A percentile compares a stretch with the other conserved stretches of the same genome.
phyloP scores from a whole-genome alignment of 1,140 invertebrate species.

The Pararge aegeria region DNA sequence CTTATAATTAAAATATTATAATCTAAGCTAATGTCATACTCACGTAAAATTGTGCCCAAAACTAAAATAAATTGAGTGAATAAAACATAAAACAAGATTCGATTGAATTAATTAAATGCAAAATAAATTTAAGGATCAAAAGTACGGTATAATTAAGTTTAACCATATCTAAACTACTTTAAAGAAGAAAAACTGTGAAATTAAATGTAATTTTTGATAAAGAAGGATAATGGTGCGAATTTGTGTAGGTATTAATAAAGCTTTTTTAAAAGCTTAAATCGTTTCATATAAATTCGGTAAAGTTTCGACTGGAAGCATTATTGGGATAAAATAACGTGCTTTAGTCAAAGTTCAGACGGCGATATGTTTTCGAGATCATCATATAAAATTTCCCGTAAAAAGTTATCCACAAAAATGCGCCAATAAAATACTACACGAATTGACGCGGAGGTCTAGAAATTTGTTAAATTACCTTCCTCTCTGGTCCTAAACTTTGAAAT shows the following conservation, averaged over 20 bases:
- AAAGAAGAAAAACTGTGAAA: slow-evolving; percentile 28
- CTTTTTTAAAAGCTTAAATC: slow-evolving; percentile 37
- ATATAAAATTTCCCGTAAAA: not conserved
- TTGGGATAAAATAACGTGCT: slow-evolving; percentile 5
- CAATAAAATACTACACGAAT: not conserved
- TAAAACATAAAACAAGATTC: not conserved
- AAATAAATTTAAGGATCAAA: not conserved
- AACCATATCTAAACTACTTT: not conserved
- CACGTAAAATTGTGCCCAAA: not conserved
- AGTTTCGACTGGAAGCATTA: not conserved
- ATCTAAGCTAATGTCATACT: too few relatives aligned
- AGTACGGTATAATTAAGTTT: not conserved
- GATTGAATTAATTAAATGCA: not conserved
- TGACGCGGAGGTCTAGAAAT: too few relatives aligned
- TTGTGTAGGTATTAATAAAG: slow-evolving; percentile 78
- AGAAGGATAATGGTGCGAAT: slow-evolving; percentile 55
- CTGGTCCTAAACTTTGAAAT: too few relatives aligned
- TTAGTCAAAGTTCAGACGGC: not conserved
- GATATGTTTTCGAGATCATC: not conserved
- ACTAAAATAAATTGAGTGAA: too few relatives aligned
- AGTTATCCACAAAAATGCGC: too few relatives aligned
- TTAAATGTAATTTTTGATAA: slow-evolving; percentile 27
- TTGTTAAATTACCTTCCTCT: too few relatives aligned
- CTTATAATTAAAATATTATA: too few relatives aligned
- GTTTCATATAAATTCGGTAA: not conserved